Evolutionary conservation across 2,888 invertebrate species (phyloP).

Genomic region (Laothoe populi): DNA sequence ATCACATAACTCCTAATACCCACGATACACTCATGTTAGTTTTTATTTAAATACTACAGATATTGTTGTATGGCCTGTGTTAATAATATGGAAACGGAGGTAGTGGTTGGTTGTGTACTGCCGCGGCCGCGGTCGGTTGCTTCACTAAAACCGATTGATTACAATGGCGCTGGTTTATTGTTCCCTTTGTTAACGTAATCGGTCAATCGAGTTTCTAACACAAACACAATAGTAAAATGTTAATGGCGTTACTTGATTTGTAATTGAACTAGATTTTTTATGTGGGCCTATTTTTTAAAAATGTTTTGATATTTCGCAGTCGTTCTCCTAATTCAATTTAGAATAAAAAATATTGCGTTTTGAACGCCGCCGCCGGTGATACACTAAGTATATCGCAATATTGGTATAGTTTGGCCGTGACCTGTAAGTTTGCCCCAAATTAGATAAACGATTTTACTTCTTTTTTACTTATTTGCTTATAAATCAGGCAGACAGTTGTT

Average conservation of each 20-base stretch:
- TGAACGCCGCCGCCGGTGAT: background rate
- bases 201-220: constrained; percentile 5
- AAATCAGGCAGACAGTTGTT: no score
- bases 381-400: no score
- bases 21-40: no score
- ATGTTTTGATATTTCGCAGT: background rate
- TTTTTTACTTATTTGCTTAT: no score
- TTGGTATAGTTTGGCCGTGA: background rate
- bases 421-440: background rate
- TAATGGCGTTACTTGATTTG: background rate
- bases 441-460: no score
- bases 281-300: background rate
- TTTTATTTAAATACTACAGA: no score
- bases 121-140: background rate
- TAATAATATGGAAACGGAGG: no score
- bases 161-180: constrained; percentile 9
- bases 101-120: background rate
- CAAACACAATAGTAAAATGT: constrained; percentile 14
- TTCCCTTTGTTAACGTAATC: constrained; percentile 12
- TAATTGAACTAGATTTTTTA: constrained; percentile 3
- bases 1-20: no score
- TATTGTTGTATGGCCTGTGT: background rate
- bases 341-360: background rate
- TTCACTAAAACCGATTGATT: constrained; percentile 11
- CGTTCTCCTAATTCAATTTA: background rate